Base-by-base conservation (phyloP, 1,140 invertebrate genomes). In the Mycetomoellerius zeteki region DNA sequence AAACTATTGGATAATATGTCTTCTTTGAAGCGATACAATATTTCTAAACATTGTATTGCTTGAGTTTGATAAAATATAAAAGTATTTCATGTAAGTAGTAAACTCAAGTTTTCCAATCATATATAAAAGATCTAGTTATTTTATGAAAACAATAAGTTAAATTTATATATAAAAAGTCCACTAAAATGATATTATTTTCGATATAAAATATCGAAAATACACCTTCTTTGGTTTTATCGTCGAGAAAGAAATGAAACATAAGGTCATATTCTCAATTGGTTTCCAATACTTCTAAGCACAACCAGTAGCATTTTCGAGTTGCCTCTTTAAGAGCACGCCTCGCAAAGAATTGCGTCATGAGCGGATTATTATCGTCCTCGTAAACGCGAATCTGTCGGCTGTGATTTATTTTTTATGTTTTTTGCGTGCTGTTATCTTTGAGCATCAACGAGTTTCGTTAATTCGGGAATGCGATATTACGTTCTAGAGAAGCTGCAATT, bases 311-410 rank as follows among this genome's bases (percentile, higher is more conserved):
- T 12, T 76, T 60, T 76, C 33, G 33, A 64, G 21, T 77, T 50
- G 21, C 16, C 43, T 72, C 37, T 43, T 47, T 77, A 77, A 43
- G 33, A 77, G 24, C 16, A 62, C 4, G 33, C 33, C 16, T 76
- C 60, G 58, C 58, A 10, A 58, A 54, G 24, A 12, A 6, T 77
- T 54, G 54, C 47, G 27, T 47, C n/a, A 37, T 64, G 5, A 33
- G 4, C 24, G 65, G 7, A 24, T 86, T 88, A 88, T 75, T 75
- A 62, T 81, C 54, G 6, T 62, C 12, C 54, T 52, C 69, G n/a
- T 73, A 64, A 88, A 78, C 52, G 10, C 50, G n/a, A 50, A 33
- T 30, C 56, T 16, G 3, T 5, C 24, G 6, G 16, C 0, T 12
- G 3, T 3, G n/a, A 58, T 60, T 80, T 73, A 67, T 67, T 85